Evolutionary conservation across 2,113 vertebrate species (phyloP), one percentile per base, ranked within the genome.

Genomic region (Alligator mississippiensis): DNA sequence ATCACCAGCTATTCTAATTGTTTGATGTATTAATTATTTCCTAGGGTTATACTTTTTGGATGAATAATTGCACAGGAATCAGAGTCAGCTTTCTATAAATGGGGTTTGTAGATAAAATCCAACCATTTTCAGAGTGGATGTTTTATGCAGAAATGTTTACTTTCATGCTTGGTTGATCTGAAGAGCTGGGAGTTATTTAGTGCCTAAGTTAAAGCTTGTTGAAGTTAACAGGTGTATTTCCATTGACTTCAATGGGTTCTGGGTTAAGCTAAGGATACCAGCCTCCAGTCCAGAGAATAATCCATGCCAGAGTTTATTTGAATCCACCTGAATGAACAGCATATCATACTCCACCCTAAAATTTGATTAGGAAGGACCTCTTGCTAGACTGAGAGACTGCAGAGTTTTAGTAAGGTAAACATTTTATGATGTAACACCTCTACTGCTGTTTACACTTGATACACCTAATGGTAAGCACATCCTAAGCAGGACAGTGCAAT

Each of bases 161-260:
- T 28, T 63, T 54, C 64, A 18, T 89, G 34, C 25, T n/a, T 82
- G 61, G 58, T 34, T 93, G 76, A 74, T 58, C 82, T 81, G 4
- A 68, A 64, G 64, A 75, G 83, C 82, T 93, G 89, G 22, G 64
- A 89, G 82, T 77, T 82, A 5, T 66, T 38, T 28, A 27, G 22
- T 60, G 30, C 58, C 24, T 79, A 66, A 83, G 55, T 60, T 58
- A 84, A 85, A 82, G 25, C 54, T 21, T 80, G 3, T 59, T 62
- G 9, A 89, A 90, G 47, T 22, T 70, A 75, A 55, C 64, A 22
- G 22, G 38, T 82, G 70, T 19, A 79, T 89, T 95, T 92, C 75
- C 75, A 84, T 58, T 86, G 78, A 82, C 75, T 85, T 19, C 24
- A 47, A 81, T 47, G 19, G 84, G 59, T 82, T 89, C 87, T 16